Conservation (phyloP, 1,140 invertebrate genomes). For the Drosophila lowei region DNA sequence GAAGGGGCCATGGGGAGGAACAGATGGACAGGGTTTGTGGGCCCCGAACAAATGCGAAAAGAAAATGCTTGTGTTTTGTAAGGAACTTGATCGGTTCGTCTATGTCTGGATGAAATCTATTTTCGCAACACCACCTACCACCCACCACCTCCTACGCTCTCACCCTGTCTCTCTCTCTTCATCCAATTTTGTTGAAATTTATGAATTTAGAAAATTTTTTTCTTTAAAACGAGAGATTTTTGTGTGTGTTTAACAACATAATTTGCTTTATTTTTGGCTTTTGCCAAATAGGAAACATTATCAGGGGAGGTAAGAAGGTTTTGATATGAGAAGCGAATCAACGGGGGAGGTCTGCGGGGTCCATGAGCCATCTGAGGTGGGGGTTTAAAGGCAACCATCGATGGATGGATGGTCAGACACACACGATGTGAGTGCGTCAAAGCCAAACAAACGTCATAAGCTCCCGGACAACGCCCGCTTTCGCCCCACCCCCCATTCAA, state of each 20-base stretch:
- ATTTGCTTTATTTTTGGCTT: constrained; percentile 62
- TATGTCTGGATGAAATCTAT: constrained; percentile 45
- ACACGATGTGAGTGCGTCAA: constrained; percentile 55
- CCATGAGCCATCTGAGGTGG: background rate
- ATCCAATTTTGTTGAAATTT: constrained; percentile 31
- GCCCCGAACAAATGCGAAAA: background rate
- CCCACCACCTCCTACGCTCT: background rate
- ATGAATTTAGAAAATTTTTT: constrained; percentile 51
- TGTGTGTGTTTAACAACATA: constrained; percentile 37
- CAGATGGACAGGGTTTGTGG: constrained; percentile 20
- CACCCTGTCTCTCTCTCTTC: background rate
- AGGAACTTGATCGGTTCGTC: constrained; percentile 43
- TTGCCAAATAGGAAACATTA: constrained; percentile 66
- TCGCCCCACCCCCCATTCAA: background rate
- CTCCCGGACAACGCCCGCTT: constrained; percentile 15
- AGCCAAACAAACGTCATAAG: constrained; percentile 72
- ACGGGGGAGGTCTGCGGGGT: background rate
- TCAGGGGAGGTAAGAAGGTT: constrained; percentile 2
- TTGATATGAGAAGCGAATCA: background rate
- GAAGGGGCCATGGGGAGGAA: background rate
- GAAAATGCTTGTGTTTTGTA: constrained; percentile 14
- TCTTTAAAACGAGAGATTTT: constrained; percentile 6
- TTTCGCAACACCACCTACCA: constrained; percentile 7
- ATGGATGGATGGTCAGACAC: constrained; percentile 26
- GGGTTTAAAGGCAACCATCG: constrained; percentile 24